These are phyloP conservation scores for Aleiodes leptofemur DNA, from an alignment of 2,888 invertebrate species.

Conservation along the genomic window DNA sequence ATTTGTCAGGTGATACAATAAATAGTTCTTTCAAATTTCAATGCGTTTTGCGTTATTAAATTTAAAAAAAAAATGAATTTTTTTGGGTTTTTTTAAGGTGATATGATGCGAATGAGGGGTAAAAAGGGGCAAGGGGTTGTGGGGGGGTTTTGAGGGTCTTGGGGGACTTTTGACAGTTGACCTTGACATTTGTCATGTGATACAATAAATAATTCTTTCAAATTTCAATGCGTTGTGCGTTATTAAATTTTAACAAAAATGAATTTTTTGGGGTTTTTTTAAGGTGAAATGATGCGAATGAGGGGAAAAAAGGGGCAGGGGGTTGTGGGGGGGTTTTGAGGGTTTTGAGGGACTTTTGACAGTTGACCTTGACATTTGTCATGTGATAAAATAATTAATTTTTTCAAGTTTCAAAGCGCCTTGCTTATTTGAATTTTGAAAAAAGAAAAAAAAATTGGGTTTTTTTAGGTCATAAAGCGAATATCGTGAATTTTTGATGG, in stretches of 20 bases:
- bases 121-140: no score
- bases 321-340: no score
- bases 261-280: no score
- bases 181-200: constrained; percentile 40
- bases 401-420: not conserved
- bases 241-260: not conserved
- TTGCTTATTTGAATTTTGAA: constrained; percentile 33
- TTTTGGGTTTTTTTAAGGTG: no score
- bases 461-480: no score
- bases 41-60: constrained; percentile 34
- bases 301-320: no score
- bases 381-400: constrained; percentile 24
- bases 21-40: not conserved
- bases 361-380: constrained; percentile 37
- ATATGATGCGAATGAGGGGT: no score
- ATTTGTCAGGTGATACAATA: constrained; percentile 18
- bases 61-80: no score
- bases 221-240: constrained; percentile 12
- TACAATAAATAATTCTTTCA: not conserved
- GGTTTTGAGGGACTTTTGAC: constrained; percentile 6
- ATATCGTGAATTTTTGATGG: no score
- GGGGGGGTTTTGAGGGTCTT: no score
- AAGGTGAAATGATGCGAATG: no score
- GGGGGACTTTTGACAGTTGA: constrained; percentile 22
- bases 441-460: no score